Conservation (phyloP, 35 echinoderm and acorn worm species). For the Apostichopus parvimensis region DNA sequence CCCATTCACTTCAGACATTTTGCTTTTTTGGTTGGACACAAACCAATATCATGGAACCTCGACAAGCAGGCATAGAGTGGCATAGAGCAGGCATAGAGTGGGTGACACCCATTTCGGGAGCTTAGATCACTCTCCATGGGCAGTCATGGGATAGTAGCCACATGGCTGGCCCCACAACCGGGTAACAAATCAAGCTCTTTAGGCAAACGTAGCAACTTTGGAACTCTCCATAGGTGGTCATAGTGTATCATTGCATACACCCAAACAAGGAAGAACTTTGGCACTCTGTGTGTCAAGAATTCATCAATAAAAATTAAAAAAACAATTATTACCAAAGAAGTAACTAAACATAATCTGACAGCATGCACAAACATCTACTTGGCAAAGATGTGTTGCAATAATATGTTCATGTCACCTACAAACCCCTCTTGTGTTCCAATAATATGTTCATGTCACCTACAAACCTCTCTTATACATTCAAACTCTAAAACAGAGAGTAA, state of each 20-base stretch:
- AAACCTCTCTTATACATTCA: too few species aligned
- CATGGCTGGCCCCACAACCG: background rate
- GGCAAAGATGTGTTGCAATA: too few species aligned
- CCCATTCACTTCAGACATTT: background rate
- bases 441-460: too few species aligned
- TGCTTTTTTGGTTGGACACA: background rate
- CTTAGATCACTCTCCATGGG: background rate
- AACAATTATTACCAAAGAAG: background rate
- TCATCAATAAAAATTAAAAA: conserved; percentile 29
- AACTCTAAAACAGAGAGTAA: too few species aligned
- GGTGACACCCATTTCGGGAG: background rate
- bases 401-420: too few species aligned
- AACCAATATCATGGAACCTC: background rate
- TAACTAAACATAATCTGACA: too few species aligned
- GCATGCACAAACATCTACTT: too few species aligned
- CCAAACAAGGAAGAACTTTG: conserved; percentile 34
- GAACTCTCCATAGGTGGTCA: background rate
- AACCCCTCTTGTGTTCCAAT: too few species aligned
- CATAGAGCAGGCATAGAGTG: background rate
- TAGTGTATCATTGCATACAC: background rate
- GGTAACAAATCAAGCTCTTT: background rate
- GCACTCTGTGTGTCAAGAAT: conserved; percentile 40
- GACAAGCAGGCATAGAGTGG: background rate
- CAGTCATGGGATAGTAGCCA: background rate
- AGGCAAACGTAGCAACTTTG: background rate